Base-by-base conservation (phyloP, 2,113 vertebrate genomes). In the Sorex fumeus region DNA sequence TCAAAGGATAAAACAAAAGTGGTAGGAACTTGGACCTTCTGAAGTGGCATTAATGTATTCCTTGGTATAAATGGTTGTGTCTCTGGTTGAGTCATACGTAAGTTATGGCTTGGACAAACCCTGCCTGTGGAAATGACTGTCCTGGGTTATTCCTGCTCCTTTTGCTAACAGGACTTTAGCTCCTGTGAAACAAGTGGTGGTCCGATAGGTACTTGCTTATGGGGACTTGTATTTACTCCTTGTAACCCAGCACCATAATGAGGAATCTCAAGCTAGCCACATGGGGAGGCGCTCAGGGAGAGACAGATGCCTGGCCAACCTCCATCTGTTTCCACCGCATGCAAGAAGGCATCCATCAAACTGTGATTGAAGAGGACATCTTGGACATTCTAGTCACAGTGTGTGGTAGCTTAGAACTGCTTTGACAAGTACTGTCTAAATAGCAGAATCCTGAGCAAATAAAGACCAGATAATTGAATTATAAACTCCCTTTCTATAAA, bases 1-100 rank as follows among this genome's bases (percentile, higher is more conserved):
- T 88, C 82, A 85, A 87, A 74, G 57, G 18, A 89, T 19, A 60
- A 79, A 84, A 45, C 13, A 57, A 11, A 47, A 36, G 18, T 40
- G 70, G 1, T 36, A 25, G 43, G 1, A 67, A 3, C 60, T 21
- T 74, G 32, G 1, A 6, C 50, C 57, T 60, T 23, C 8, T 32
- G 50, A 77, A 69, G n/a, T 2, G 62, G 32, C 16, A 16, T 62
- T 13, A 34, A 16, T 36, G 8, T 18, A 8, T 23, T 10, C 81
- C 34, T 13, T 50, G 47, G 47, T 50, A 13, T 50, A 50, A 50
- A 83, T 21, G 11, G 8, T 32, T 28, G 34, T 27, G 19, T 71
- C 30, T 94, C 79, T 71, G 27, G 45, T 69, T 66, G 40, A 85
- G 15, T 47, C 3, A 47, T 43, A 69, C 7, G 83, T 67, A 69